Evolutionary conservation across 35 echinoderm and acorn worm species (phyloP).

Genomic region (Heliocidaris tuberculata): DNA sequence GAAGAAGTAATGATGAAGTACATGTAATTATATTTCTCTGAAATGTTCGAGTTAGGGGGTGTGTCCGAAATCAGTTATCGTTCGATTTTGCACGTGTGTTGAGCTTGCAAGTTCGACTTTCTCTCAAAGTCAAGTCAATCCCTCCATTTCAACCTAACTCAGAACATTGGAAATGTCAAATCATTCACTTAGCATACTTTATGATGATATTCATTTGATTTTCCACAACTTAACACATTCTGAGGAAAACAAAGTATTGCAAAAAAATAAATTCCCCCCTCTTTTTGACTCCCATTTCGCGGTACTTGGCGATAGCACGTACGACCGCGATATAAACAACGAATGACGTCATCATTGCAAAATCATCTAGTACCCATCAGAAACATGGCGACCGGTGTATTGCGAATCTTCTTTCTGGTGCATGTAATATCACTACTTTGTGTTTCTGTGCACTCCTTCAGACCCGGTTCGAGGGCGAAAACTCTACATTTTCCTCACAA

Average conservation of each 20-base stretch:
- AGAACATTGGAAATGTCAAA: too few species aligned
- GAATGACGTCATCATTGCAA: neutral
- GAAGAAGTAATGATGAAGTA: too few species aligned
- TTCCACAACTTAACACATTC: neutral
- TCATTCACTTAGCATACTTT: too few species aligned
- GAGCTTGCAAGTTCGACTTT: neutral
- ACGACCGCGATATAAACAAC: neutral
- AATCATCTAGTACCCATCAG: neutral
- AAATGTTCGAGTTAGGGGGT: neutral
- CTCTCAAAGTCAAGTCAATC: too few species aligned
- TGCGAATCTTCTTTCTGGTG: neutral
- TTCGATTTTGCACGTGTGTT: neutral
- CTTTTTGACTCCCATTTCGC: neutral
- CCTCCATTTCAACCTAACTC: too few species aligned
- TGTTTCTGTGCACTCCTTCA: neutral
- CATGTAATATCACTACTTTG: neutral
- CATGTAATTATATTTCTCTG: too few species aligned
- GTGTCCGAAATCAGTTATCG: neutral
- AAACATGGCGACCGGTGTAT: slow-evolving; percentile 5
- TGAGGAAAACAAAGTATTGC: neutral
- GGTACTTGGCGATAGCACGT: neutral
- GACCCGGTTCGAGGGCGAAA: slow-evolving; percentile 4
- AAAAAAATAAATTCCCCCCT: too few species aligned
- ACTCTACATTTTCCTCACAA: slow-evolving; percentile 7
- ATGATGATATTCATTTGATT: too few species aligned